Evolutionary conservation across 2,888 invertebrate genomes (phyloP).

Genomic region (Tenthredo distinguenda): DNA sequence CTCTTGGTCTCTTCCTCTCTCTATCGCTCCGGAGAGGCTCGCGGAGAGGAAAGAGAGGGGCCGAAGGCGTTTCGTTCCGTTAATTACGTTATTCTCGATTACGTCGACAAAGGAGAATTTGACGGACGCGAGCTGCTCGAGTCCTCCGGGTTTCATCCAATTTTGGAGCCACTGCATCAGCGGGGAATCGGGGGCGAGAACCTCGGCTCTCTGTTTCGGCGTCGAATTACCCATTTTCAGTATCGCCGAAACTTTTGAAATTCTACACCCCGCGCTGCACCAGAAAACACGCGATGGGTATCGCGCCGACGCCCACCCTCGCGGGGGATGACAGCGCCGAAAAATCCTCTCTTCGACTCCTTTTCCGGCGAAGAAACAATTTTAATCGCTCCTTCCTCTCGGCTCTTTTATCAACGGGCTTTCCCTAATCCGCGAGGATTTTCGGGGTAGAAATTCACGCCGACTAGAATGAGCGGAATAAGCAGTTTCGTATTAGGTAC

Average conservation of each 20-base stretch:
- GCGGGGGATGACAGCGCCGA: not conserved
- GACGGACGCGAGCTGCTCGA: not conserved
- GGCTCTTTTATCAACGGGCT: not conserved
- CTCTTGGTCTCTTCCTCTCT: not conserved
- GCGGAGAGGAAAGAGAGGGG: no score
- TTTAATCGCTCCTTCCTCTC: not conserved
- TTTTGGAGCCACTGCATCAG: not conserved
- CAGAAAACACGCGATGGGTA: not conserved
- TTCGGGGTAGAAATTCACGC: not conserved
- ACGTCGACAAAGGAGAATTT: not conserved
- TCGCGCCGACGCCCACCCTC: not conserved
- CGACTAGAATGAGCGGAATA: not conserved
- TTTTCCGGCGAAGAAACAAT: not conserved
- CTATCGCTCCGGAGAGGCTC: not conserved
- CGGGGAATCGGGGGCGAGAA: not conserved
- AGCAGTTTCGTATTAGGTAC: not conserved
- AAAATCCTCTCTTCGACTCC: not conserved
- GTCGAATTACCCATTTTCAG: constrained; percentile 47
- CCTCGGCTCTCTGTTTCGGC: not conserved
- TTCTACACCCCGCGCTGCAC: not conserved
- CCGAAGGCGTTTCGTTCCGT: not conserved
- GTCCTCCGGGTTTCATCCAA: not conserved
- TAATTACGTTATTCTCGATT: not conserved
- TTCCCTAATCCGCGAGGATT: not conserved
- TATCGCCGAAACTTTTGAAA: constrained; percentile 57